These are phyloP conservation scores for Alviniconcha strummeri DNA, from an alignment of 2,888 invertebrate species.

Conservation along the genomic window DNA sequence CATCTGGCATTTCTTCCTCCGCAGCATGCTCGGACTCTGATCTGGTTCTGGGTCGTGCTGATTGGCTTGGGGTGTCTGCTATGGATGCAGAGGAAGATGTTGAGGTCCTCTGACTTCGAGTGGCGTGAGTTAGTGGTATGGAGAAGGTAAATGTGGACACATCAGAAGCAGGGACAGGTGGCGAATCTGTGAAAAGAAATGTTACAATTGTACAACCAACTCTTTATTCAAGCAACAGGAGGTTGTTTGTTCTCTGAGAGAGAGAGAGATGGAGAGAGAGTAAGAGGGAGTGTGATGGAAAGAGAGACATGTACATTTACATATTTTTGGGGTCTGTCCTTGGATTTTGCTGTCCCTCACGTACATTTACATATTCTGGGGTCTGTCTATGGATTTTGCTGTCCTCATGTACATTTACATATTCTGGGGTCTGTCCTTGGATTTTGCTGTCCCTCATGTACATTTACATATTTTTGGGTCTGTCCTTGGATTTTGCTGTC, in stretches of 20 bases:
- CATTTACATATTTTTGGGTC: not conserved
- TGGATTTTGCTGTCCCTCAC: not conserved
- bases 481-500: not conserved
- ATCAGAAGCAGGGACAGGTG: not conserved
- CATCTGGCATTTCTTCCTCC: not conserved
- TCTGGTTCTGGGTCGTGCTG: not conserved
- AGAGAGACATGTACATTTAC: not conserved
- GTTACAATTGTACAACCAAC: not conserved
- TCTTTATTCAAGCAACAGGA: not conserved
- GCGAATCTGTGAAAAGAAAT: not conserved
- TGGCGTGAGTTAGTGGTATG: slow-evolving; percentile 3
- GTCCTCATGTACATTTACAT: no score
- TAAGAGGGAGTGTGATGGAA: not conserved
- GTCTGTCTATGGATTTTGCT: not conserved
- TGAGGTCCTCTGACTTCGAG: not conserved
- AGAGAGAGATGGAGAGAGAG: not conserved
- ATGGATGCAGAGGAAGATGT: not conserved
- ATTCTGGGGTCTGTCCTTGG: not conserved
- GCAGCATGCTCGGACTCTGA: not conserved
- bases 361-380: not conserved
- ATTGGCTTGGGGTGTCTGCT: not conserved
- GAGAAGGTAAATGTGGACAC: slow-evolving; percentile 23
- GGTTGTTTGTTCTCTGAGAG: not conserved
- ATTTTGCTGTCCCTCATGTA: not conserved
- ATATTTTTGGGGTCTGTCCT: not conserved